A percentile compares a stretch with the other conserved stretches of the same genome.
Conservation (phyloP, 2,797 vertebrate species). For the Merluccius polli region DNA sequence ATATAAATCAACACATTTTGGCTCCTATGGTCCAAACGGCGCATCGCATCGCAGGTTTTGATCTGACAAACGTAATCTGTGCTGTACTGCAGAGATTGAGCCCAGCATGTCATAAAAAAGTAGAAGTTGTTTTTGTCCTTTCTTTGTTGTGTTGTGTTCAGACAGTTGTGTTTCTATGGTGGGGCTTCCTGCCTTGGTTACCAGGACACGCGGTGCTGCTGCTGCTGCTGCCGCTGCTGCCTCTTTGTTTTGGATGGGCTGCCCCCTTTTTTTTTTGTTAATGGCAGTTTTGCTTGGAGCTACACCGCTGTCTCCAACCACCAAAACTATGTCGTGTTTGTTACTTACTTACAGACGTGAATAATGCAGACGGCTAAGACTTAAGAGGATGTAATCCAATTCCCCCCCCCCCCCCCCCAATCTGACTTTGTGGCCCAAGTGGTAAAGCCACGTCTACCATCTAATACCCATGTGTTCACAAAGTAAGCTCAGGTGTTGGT, state of each 20-base stretch:
- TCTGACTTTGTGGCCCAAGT: slow-evolving; percentile 3
- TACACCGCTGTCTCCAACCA: background rate
- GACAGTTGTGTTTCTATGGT: background rate
- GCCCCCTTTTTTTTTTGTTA: too few relatives aligned
- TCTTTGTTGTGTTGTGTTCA: background rate
- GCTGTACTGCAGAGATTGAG: background rate
- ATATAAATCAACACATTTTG: slow-evolving; percentile 32
- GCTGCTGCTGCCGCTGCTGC: slow-evolving; percentile 14
- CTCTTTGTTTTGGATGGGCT: slow-evolving; percentile 53
- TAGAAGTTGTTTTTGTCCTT: background rate
- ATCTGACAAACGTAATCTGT: background rate
- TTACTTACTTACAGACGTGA: background rate
- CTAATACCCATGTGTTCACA: background rate
- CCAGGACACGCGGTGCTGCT: slow-evolving; percentile 40
- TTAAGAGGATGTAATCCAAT: background rate
- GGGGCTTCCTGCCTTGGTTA: slow-evolving; percentile 46
- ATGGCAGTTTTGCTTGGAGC: background rate
- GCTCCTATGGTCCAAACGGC: background rate
- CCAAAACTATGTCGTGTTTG: background rate
- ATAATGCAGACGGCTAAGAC: background rate
- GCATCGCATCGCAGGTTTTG: background rate
- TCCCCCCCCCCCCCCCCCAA: too few relatives aligned
- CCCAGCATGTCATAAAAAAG: background rate
- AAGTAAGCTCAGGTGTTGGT: background rate
- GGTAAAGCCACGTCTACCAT: background rate